Base-by-base conservation (phyloP, 64 coral and sea anemone genomes). In the Porites lutea region DNA sequence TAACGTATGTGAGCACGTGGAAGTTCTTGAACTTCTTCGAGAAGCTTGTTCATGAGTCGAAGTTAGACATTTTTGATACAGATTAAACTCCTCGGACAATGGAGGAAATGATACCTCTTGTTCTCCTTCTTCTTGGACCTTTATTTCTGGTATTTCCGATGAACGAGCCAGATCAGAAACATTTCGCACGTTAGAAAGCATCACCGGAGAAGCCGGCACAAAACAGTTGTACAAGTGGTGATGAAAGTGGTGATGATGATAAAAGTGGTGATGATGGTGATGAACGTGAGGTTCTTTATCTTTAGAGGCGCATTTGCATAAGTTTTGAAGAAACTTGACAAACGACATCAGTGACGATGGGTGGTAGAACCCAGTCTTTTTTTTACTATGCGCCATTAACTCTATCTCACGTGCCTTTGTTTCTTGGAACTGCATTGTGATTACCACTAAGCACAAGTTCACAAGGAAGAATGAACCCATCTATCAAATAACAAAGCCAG, bases 351-450 rank as follows among this genome's bases (percentile, higher is more conserved):
- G 1, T 68, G 58, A 59, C n/a, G 78, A 58, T 87, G 72, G 3
- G 43, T 61, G 57, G 58, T 54, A 4, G 62, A 87, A 49, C 21
- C 53, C 6, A 8, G 4, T 6, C 57, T 65, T 59, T 45, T 68
- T 49, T 76, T 87, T 78, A 74, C 70, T 96, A 49, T 94, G 86
- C 63, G 92, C 97, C 59, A 99, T 90, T 71, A 99, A 27, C 48
- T 99, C 88, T 48, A 96, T 90, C 82, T 99, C 97, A 6, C 97
- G 91, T 37, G 89, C 88, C 83, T 99, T 99, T 11, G 97, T 99
- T 78, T 99, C 97, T 59, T 96, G 97, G 78, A 99, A 99, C 74
- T 99, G 97, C 97, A 99, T 99, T 52, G 97, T 93, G 19, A 99
- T 92, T 0, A 99, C 97, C 37, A 99, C 97, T 43, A 99, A 89